A percentile compares a stretch with the other conserved stretches of the same genome.
These are phyloP conservation scores for Apodemia duryi DNA, from an alignment of 2,888 invertebrate genomes.

Conservation along the genomic window DNA sequence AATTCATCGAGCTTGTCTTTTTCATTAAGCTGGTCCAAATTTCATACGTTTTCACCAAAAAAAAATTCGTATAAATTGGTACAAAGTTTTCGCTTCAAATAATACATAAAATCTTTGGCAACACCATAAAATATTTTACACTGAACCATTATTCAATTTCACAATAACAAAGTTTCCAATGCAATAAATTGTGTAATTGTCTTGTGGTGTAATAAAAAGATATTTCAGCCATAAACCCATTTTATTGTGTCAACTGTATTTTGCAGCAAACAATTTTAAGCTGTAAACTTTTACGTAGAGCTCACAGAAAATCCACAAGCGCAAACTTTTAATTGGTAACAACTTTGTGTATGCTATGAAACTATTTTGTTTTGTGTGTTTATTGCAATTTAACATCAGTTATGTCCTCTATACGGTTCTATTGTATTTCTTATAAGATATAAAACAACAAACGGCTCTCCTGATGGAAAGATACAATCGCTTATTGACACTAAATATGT, in stretches of 20 bases:
- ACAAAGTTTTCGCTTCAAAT: too few species aligned
- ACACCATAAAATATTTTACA: too few species aligned
- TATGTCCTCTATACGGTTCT: not conserved
- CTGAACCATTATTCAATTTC: not conserved
- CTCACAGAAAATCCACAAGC: not conserved
- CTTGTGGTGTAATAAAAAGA: conserved; percentile 6
- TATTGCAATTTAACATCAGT: not conserved
- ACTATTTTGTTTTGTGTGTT: not conserved
- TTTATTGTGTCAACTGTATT: not conserved
- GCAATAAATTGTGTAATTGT: conserved; percentile 8
- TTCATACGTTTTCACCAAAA: too few species aligned
- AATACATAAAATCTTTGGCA: too few species aligned
- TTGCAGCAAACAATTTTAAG: conserved; percentile 2
- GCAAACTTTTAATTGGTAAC: conserved; percentile 1
- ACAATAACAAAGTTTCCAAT: not conserved
- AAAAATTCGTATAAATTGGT: too few species aligned
- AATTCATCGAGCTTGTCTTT: too few species aligned
- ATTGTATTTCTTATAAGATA: too few species aligned
- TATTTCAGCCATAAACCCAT: not conserved
- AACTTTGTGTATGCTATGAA: not conserved
- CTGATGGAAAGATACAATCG: too few species aligned
- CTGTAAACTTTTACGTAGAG: not conserved
- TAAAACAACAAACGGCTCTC: too few species aligned
- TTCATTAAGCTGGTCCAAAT: too few species aligned
- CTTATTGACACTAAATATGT: too few species aligned